These are phyloP conservation scores for Drosophila murphyi DNA, from an alignment of 1,140 invertebrate genomes.

Conservation along the genomic window DNA sequence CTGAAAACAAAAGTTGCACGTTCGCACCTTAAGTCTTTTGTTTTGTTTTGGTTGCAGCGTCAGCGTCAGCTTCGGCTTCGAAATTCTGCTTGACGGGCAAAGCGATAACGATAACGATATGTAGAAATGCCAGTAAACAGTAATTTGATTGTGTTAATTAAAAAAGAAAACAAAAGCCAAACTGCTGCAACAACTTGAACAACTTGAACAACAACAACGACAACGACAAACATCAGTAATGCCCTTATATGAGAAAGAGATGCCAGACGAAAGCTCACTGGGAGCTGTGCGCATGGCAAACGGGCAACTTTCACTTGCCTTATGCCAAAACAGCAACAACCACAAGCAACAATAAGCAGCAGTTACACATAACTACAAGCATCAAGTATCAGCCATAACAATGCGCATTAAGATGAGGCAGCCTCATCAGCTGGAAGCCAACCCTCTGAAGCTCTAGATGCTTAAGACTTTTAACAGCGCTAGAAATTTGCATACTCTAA, in stretches of 20 bases:
- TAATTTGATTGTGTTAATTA: slow-evolving; percentile 81
- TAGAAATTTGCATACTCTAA: background rate
- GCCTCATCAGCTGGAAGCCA: slow-evolving; percentile 41
- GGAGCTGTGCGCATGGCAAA: slow-evolving; percentile 49
- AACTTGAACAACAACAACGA: slow-evolving; percentile 19
- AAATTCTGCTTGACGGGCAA: slow-evolving; percentile 23
- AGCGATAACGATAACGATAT: slow-evolving; percentile 51
- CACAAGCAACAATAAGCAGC: slow-evolving; percentile 58
- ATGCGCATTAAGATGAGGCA: slow-evolving; percentile 39
- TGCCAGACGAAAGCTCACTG: slow-evolving; percentile 53
- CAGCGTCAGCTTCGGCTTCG: background rate
- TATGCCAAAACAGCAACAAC: slow-evolving; percentile 69
- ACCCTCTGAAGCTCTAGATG: background rate
- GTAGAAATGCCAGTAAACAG: slow-evolving; percentile 52
- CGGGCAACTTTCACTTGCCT: slow-evolving; percentile 72
- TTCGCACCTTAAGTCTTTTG: slow-evolving; percentile 67
- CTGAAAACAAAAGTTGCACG: slow-evolving; percentile 63
- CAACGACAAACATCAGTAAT: slow-evolving; percentile 40
- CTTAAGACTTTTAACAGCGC: slow-evolving; percentile 18
- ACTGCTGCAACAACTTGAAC: background rate
- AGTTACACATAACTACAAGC: slow-evolving; percentile 67
- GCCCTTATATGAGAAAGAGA: slow-evolving; percentile 76
- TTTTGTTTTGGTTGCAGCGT: slow-evolving; percentile 20
- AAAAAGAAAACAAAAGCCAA: slow-evolving; percentile 73
- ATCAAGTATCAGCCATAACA: slow-evolving; percentile 41